A percentile compares a stretch with the other conserved stretches of the same genome.
phyloP scores from a whole-genome alignment of 2,888 invertebrate genomes.

The Drosophila ustulata region DNA sequence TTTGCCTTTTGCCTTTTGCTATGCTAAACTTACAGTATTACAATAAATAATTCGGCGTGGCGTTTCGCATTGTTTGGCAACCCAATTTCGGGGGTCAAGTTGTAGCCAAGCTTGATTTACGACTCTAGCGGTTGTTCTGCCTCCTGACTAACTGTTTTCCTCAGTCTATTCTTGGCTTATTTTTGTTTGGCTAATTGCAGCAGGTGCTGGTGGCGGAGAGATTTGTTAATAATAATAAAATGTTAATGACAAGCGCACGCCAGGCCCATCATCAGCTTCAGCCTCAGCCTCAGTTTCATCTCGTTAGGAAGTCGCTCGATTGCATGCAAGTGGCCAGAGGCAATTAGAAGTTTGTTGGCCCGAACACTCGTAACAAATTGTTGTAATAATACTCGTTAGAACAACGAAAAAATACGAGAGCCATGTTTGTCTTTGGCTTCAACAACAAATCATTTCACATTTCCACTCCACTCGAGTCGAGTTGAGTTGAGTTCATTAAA shows the following conservation, averaged over 20 bases:
- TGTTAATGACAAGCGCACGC: conserved; percentile 61
- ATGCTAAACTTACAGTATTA: conserved; percentile 56
- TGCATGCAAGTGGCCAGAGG: conserved; percentile 59
- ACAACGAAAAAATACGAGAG: conserved; percentile 15
- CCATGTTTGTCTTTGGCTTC: conserved; percentile 65
- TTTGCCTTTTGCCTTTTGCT: conserved; percentile 33
- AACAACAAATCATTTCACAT: conserved; percentile 75
- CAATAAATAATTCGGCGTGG: conserved; percentile 51
- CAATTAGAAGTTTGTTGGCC: conserved; percentile 78
- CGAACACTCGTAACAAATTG: conserved; percentile 62
- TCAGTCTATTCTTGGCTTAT: not conserved
- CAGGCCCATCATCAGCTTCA: conserved; percentile 12
- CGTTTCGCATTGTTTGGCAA: conserved; percentile 51
- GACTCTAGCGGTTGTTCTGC: conserved; percentile 43
- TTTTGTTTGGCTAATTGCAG: conserved; percentile 60
- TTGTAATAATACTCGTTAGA: conserved; percentile 68
- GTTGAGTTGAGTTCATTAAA: conserved; percentile 78
- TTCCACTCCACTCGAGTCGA: conserved; percentile 25
- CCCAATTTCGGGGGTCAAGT: conserved; percentile 59
- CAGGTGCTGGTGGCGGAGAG: conserved; percentile 53
- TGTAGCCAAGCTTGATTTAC: conserved; percentile 56
- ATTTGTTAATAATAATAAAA: conserved; percentile 55
- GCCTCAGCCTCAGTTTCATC: conserved; percentile 23
- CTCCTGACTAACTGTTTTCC: not conserved
- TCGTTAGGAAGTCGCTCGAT: conserved; percentile 54